Evolutionary conservation across 2,888 invertebrate species (phyloP), one percentile per base, ranked within the genome.

Genomic region (Heliconius aoede): DNA sequence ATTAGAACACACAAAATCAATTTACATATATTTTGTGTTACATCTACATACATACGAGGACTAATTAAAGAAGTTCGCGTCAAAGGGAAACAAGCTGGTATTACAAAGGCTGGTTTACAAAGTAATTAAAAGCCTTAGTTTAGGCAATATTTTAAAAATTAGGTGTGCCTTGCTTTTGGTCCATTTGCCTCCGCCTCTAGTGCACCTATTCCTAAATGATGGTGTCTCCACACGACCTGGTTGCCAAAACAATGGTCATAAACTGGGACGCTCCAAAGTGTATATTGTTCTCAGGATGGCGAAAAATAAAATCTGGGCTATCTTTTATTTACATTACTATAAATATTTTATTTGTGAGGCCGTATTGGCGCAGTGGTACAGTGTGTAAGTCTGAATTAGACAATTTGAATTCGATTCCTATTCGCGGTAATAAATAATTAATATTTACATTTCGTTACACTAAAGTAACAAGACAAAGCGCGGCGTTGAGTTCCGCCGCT

Each of bases 171-270:
- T n/a, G 64, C 32, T 64, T 32, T 64, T n/a, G 21, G 30, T n/a
- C 68, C 51, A 51, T 68, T 51, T 69, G 21, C 68, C 68, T 68
- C 13, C 24, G 60, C 55, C 1, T 36, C 24, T 64, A 64, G 32
- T 24, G 64, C n/a, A 4, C n/a, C 24, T 64, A 64, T 64, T 64
- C 36, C 72, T 72, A 72, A 60, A 58, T 60, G 60, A 71, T 40
- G 21, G 58, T 72, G 26, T 71, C 32, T 30, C 4, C 58, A 60
- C 24, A 72, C 60, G 71, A 72, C 71, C 71, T 60, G 71, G 71
- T 72, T 72, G 60, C 71, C 71, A 72, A 72, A 72, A 72, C 74
- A 60, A 74, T 74, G 18, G 21, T 60, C 46, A 60, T 40, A 24
- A 74, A 67, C 60, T 60, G 40, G 68, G 60, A 26, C 68, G 46